These are phyloP conservation scores for Noctilio leporinus DNA, from an alignment of 2,113 vertebrate genomes.

Conservation along the genomic window DNA sequence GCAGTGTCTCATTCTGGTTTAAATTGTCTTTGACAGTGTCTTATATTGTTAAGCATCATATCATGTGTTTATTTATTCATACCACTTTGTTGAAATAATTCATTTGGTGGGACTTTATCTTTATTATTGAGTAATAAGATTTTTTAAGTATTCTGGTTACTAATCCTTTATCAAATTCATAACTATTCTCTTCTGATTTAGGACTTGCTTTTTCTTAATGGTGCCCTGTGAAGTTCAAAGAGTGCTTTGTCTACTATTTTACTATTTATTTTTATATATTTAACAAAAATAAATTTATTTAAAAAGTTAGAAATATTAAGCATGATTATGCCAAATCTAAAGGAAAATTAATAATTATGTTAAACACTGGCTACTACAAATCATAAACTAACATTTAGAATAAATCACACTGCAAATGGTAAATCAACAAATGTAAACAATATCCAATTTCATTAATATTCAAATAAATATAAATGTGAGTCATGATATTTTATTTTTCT, in stretches of 20 bases:
- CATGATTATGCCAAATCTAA: background rate
- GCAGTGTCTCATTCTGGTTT: background rate
- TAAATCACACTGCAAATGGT: background rate
- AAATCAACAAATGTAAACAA: background rate
- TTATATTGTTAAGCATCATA: background rate
- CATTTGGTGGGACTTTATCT: background rate
- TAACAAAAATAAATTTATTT: background rate
- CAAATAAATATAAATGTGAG: background rate
- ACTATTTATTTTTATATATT: background rate
- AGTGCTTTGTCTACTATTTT: background rate
- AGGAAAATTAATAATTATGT: background rate
- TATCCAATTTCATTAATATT: background rate
- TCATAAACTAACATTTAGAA: background rate
- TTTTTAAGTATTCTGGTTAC: background rate
- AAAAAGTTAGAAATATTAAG: background rate
- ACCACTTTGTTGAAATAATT: background rate
- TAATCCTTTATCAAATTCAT: background rate
- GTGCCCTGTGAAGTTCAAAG: background rate
- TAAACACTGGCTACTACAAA: background rate
- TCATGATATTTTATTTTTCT: background rate
- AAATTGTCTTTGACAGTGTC: background rate
- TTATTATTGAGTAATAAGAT: background rate
- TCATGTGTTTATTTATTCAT: background rate
- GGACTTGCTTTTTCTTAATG: background rate
- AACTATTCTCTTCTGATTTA: background rate